Evolutionary conservation across 2,797 vertebrate genomes (phyloP), one percentile per base, ranked within the genome.

Genomic region (Ctenopoma kingsleyae): DNA sequence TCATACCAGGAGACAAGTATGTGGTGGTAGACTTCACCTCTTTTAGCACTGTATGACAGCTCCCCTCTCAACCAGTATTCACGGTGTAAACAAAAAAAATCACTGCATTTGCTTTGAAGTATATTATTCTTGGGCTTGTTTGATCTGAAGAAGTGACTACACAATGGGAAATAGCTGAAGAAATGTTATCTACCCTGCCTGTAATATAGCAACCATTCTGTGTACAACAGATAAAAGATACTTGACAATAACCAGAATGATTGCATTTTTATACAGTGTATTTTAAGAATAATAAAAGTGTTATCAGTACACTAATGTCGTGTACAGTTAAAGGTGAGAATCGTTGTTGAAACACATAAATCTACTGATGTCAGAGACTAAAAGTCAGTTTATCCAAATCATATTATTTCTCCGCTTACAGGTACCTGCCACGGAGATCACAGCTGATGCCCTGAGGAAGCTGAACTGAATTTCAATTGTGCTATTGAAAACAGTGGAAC

Each of bases 1-100:
- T 75, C 67, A 67, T 55, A 52, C 63, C 61, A 68, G 74, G 58
- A 80, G 74, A 62, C 61, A 75, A 64, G 55, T 55, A 73, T 1
- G 0, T 35, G 40, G 48, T 74, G 71, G 47, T 70, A 78, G 80
- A 76, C 63, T 69, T 61, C 64, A 77, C 32, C 23, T 78, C 53
- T 65, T 70, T 68, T 47, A 76, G 36, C 54, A 55, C 47, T 9
- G 6, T 59, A 44, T 63, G 71, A 76, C 65, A 86, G 74, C 55
- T 76, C 51, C 51, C 15, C 47, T 32, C 25, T 67, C 35, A 53
- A 58, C 52, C 51, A 75, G 53, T 8, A 61, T 67, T 71, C 67
- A 61, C 22, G 46, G 49, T 58, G 41, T 69, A 75, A 75, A 77
- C 53, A 10, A 20, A 10, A 23, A 9, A 23, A 71, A 69, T 35